Evolutionary conservation across 2,888 invertebrate genomes (phyloP).

Genomic region (Heliconius charithonia): DNA sequence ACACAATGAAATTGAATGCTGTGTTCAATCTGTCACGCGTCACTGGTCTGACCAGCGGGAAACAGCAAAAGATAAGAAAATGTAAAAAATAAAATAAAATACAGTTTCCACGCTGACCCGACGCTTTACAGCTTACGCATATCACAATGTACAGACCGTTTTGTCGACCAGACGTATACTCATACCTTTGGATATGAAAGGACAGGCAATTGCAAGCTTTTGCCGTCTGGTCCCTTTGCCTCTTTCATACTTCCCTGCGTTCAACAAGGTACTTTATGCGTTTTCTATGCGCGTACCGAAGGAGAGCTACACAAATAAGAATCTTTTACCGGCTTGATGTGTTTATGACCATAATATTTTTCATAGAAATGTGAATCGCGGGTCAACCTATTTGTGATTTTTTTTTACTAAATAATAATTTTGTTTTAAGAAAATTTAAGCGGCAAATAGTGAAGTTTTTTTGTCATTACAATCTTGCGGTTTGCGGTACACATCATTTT

Average conservation of each 20-base stretch:
- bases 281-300: slow-evolving; percentile 36
- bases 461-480: too few species aligned
- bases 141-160: slow-evolving; percentile 11
- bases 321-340: not conserved
- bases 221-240: slow-evolving; percentile 30
- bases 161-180: slow-evolving; percentile 31
- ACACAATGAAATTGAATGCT: too few species aligned
- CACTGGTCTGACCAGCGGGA: not conserved
- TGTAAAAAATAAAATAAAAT: slow-evolving; percentile 4
- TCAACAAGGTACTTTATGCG: slow-evolving; percentile 36
- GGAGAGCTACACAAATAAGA: slow-evolving; percentile 9
- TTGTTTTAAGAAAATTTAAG: not conserved
- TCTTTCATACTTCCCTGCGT: slow-evolving; percentile 31
- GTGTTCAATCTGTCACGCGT: not conserved
- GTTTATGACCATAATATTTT: slow-evolving; percentile 1
- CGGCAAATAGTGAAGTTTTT: not conserved
- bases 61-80: not conserved
- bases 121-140: not conserved
- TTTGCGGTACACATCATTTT: too few species aligned
- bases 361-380: not conserved
- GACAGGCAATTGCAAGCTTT: slow-evolving; percentile 38
- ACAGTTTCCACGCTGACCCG: not conserved
- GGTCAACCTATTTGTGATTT: not conserved
- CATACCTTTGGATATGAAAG: slow-evolving; percentile 34
- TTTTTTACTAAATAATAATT: not conserved